Evolutionary conservation across 2,888 invertebrate genomes (phyloP).

Genomic region (Hemaris fuciformis): DNA sequence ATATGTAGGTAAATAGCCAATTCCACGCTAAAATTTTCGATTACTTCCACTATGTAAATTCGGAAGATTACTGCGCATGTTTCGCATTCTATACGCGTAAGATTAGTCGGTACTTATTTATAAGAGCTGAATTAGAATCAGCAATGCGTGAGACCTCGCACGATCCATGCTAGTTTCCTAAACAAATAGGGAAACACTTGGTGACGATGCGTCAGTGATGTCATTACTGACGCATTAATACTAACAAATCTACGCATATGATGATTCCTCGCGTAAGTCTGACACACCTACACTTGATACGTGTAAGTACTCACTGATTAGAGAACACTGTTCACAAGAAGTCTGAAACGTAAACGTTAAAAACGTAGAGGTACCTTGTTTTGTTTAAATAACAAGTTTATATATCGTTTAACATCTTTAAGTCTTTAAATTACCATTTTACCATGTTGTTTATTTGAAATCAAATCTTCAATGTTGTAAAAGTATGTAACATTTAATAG

Average conservation of each 20-base stretch:
- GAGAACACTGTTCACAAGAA: background rate
- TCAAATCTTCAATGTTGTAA: no score
- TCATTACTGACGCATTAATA: background rate
- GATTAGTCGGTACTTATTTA: background rate
- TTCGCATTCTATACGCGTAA: background rate
- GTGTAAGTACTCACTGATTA: background rate
- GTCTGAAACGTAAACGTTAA: background rate
- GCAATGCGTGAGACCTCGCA: slow-evolving; percentile 6
- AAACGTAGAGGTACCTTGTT: no score
- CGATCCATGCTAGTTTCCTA: background rate
- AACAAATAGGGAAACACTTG: slow-evolving; percentile 9
- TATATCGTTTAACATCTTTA: no score
- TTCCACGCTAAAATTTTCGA: background rate
- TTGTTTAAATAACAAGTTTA: no score
- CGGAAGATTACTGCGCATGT: background rate
- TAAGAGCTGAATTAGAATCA: background rate
- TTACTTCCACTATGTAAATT: background rate
- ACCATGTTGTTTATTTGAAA: no score
- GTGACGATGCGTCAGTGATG: background rate
- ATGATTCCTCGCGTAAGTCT: background rate
- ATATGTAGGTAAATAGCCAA: background rate
- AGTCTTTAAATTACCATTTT: no score
- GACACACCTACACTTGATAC: slow-evolving; percentile 1
- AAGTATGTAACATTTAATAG: no score
- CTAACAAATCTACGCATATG: background rate